A percentile compares a stretch with the other conserved stretches of the same genome.
These are phyloP conservation scores for Epsilonema sp. DNA, from an alignment of 2,888 invertebrate genomes.

Conservation along the genomic window DNA sequence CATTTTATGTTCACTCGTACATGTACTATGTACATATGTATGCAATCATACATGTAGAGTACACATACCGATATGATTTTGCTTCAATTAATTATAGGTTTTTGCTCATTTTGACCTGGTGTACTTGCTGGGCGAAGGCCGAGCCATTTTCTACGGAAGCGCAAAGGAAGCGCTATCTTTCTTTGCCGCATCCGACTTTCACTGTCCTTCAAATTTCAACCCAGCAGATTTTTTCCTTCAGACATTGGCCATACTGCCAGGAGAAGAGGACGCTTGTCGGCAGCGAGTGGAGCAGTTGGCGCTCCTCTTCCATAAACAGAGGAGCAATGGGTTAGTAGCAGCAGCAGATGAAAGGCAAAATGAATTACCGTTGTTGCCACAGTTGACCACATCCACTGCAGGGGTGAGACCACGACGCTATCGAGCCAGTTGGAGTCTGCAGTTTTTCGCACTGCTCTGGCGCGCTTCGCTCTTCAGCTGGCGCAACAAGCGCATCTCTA, in stretches of 20 bases:
- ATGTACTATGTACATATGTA: background rate
- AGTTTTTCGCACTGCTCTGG: slow-evolving; percentile 12
- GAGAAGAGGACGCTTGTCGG: slow-evolving; percentile 53
- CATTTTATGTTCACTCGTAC: no score
- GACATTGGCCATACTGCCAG: slow-evolving; percentile 61
- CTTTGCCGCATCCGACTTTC: slow-evolving; percentile 25
- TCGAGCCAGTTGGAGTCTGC: background rate
- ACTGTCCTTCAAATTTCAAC: slow-evolving; percentile 56
- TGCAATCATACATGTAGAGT: background rate
- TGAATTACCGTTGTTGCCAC: background rate
- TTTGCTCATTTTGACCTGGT: slow-evolving; percentile 18
- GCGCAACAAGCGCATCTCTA: slow-evolving; percentile 20
- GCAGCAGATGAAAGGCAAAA: slow-evolving; percentile 10
- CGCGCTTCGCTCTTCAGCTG: slow-evolving; percentile 20
- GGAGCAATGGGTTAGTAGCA: slow-evolving; percentile 10
- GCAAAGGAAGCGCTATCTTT: slow-evolving; percentile 35
- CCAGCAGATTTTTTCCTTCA: slow-evolving; percentile 79
- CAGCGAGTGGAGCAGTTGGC: slow-evolving; percentile 31
- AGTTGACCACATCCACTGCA: no score
- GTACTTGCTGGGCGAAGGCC: slow-evolving; percentile 62
- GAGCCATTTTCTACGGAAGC: slow-evolving; percentile 56
- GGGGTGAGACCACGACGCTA: background rate
- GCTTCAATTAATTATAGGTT: background rate
- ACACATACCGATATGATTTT: no score
- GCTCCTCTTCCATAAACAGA: no score